Evolutionary conservation across 2,888 invertebrate species (phyloP).

Genomic region (Rhagonycha fulva): DNA sequence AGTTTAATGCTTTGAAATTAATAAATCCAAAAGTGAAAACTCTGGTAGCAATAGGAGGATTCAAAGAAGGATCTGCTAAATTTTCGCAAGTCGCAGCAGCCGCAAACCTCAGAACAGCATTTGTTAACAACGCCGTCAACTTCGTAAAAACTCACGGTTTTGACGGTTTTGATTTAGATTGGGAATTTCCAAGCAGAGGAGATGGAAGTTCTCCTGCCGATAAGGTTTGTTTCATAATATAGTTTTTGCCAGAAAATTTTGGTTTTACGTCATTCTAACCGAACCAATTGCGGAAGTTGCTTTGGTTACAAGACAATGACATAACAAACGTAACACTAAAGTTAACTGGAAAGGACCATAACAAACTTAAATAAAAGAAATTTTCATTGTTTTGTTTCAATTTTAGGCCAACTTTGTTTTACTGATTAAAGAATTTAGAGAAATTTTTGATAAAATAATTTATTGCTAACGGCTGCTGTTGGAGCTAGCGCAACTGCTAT

Average conservation of each 20-base stretch:
- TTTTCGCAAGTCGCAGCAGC: constrained; percentile 56
- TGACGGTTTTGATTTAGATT: constrained; percentile 74
- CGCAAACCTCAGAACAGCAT: constrained; percentile 55
- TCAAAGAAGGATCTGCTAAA: constrained; percentile 60
- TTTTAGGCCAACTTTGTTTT: constrained; percentile 36
- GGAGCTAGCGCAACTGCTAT: constrained; percentile 57
- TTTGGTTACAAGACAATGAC: neutral
- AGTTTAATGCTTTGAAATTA: constrained; percentile 61
- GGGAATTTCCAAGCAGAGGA: constrained; percentile 70
- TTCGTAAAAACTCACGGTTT: constrained; percentile 64
- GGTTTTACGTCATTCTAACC: too few relatives aligned
- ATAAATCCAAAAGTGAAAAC: constrained; percentile 60
- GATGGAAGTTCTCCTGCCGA: constrained; percentile 51
- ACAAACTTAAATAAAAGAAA: neutral
- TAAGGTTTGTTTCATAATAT: constrained; percentile 34
- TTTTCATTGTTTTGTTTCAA: constrained; percentile 7
- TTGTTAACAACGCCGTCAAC: constrained; percentile 61
- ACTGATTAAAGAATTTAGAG: constrained; percentile 59
- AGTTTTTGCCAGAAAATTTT: too few relatives aligned
- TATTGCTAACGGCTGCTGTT: constrained; percentile 64
- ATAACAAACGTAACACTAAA: neutral
- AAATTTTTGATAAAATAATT: constrained; percentile 59
- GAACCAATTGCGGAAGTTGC: neutral
- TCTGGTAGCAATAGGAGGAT: constrained; percentile 71
- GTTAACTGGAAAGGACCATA: constrained; percentile 9